Conservation (phyloP, 2,113 vertebrate genomes). For the Ptychochromis oligacanthus region DNA sequence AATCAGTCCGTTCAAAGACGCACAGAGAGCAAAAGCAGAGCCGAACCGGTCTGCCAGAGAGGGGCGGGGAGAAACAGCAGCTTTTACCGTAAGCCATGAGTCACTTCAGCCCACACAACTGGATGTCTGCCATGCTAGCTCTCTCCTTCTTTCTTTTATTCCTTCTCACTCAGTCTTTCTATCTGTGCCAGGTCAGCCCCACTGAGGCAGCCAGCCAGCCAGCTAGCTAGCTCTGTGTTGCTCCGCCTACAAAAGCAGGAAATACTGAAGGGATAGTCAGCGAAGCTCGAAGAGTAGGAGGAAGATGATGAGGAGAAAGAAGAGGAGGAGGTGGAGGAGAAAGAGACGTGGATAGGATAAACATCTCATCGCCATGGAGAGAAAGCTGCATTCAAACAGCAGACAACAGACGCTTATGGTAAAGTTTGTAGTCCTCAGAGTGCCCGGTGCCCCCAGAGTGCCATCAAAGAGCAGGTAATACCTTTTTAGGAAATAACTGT, state of each 20-base stretch:
- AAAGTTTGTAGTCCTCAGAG: conserved; percentile 17
- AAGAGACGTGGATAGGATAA: conserved; percentile 29
- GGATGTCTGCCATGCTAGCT: conserved; percentile 72
- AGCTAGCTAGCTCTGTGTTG: conserved; percentile 42
- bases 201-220: conserved; percentile 46
- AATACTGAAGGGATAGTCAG: conserved; percentile 53
- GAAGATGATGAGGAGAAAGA: conserved; percentile 36
- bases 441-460: background rate
- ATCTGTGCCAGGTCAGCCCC: conserved; percentile 66
- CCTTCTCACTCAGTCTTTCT: conserved; percentile 63
- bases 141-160: conserved; percentile 52
- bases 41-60: conserved; percentile 55
- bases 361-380: conserved; percentile 60
- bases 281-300: conserved; percentile 40
- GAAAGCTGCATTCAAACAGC: conserved; percentile 33
- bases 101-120: conserved; percentile 79
- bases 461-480: conserved; percentile 1
- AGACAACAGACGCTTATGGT: conserved; percentile 1
- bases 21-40: conserved; percentile 58
- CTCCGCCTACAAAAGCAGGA: conserved; percentile 69
- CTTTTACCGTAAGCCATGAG: conserved; percentile 81
- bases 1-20: conserved; percentile 51
- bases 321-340: background rate
- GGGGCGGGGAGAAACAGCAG: conserved; percentile 74
- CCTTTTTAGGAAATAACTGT: conserved; percentile 23